Base-by-base conservation (phyloP, 2,888 invertebrate species). In the Megastigmus dorsalis region DNA sequence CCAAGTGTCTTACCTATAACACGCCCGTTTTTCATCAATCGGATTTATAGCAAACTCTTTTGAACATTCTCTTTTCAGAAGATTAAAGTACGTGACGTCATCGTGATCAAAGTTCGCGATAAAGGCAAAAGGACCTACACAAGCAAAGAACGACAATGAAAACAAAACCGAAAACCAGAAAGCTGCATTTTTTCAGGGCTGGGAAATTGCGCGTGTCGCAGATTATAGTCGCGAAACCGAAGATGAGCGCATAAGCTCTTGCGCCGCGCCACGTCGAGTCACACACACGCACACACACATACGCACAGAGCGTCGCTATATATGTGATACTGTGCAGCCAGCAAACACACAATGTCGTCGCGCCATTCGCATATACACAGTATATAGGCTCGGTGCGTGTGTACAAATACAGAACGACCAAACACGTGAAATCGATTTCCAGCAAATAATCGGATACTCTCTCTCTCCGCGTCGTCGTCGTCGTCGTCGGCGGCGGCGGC, bases 401-500 rank as follows among this genome's bases (percentile, higher is more conserved):
- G 80, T 81, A 80, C 80, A 80, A 81, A 82, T 80, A 83, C 79
- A 80, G 82, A 81, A 78, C 80, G 81, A 79, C 82, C 82, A 84
- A 85, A 86, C 82, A 86, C 83, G 84, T 82, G 84, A 87, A 87
- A 87, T 87, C 85, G 86, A 87, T 87, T 87, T 85, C 82, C 80
- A 83, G 85, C 85, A 86, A 87, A 87, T 87, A 87, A 86, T 87
- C 87, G 85, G 86, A 85, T 87, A 85, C 84, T 84, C 83, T 48
- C 80, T 9, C 20, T 65, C 50, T 52, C 48, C 36, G 30, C 60
- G n/a, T 60, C 50, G 43, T n/a, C 67, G 43, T 18, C n/a, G 20
- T 15, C 57, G 48, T 20, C 26, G 36, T 4, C 7, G 50, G 28
- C 18, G 6, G 30, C 26, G 38, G n/a, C n/a, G n/a, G n/a, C n/a